phyloP scores from a whole-genome alignment of 2,113 vertebrate genomes.

The Mohoua ochrocephala region DNA sequence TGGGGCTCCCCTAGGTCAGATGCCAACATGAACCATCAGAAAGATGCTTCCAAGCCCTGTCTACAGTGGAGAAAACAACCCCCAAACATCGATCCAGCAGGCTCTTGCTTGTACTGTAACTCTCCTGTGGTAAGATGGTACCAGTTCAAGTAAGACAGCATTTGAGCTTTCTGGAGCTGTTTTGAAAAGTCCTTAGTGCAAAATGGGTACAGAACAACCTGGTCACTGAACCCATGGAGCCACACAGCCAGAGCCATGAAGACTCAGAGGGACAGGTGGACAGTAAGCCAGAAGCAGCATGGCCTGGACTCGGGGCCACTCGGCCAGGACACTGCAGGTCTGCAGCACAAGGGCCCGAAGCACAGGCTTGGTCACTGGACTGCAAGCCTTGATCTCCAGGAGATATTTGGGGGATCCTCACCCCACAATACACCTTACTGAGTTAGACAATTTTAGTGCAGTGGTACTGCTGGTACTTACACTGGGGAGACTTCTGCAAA shows the following conservation, averaged over 20 bases:
- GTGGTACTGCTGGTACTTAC: not conserved
- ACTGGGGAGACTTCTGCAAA: not conserved
- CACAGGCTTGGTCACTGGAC: not conserved
- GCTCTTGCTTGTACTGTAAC: not conserved
- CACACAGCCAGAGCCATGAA: not conserved
- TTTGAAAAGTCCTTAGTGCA: not conserved
- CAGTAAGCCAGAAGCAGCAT: not conserved
- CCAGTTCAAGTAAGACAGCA: not conserved
- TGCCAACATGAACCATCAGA: not conserved
- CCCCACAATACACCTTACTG: not conserved
- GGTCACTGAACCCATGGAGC: not conserved
- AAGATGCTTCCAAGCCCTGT: not conserved
- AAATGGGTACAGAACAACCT: not conserved
- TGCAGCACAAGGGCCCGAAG: accelerated
- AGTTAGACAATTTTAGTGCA: not conserved
- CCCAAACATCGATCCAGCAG: not conserved
- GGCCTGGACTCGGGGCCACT: not conserved
- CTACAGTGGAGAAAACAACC: not conserved
- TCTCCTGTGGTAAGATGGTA: not conserved
- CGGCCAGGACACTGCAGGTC: not conserved
- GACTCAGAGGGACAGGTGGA: not conserved
- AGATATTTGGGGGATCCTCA: not conserved
- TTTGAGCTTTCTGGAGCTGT: not conserved
- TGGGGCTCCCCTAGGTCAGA: not conserved
- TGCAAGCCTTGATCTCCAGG: not conserved